Evolutionary conservation across 2,888 invertebrate genomes (phyloP), one percentile per base, ranked within the genome.

Genomic region (Ormyrus thymus): DNA sequence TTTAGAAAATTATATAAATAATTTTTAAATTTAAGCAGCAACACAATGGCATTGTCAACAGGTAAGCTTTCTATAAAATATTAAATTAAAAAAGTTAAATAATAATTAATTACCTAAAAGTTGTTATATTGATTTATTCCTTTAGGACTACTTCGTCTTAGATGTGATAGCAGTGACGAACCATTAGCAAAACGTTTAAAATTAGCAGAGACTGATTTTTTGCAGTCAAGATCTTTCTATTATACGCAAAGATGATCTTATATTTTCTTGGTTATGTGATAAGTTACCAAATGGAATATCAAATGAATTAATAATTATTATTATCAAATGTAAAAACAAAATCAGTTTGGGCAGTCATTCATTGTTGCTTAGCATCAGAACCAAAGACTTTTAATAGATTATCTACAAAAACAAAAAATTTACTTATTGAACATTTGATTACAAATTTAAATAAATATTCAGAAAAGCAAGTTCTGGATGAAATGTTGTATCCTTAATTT

Each of bases 131-230:
- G 29, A 29, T 29, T 29, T 29, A 29, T 72, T 56, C 13, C 58
- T 58, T 7, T 66, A 72, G 61, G 59, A 53, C 50, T 72, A 43
- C 65, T 79, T 51, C 69, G 70, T 56, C 70, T 81, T 6, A 15
- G 15, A 6, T 9, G 59, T 13, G 51, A 65, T 9, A 48, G 15
- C 0, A 84, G 87, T 5, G 85, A 85, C 1, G 91, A 90, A 74
- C 91, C 92, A 0, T 78, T 92, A 7, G 84, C 91, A 0, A 93
- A 93, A 84, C 90, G 93, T 7, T 87, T 92, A 1, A 91, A 92
- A 82, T 87, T 93, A 0, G 92, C 92, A 0, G 92, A 91, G 83
- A 92, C 92, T 86, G 90, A n/a, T 91, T 1, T 90, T 92, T 4
- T 87, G 88, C 9, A 91, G 91, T 0, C 87, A 91, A 11, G 91